Conservation (phyloP, 2,113 vertebrate genomes). For the Aptenodytes forsteri region DNA sequence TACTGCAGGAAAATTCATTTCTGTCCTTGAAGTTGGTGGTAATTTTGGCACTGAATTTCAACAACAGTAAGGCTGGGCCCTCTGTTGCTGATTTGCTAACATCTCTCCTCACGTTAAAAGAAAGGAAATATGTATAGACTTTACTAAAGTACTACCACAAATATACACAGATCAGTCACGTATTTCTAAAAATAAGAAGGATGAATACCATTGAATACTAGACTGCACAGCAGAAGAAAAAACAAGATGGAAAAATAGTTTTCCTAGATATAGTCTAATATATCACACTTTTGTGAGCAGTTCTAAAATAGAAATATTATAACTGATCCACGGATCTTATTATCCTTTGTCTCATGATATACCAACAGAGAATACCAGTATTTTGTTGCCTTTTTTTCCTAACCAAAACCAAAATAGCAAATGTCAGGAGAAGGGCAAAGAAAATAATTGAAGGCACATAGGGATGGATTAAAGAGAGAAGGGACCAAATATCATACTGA, state of each 20-base stretch:
- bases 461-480: not conserved
- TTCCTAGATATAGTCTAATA: not conserved
- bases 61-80: not conserved
- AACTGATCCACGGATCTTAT: not conserved
- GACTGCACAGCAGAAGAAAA: not conserved
- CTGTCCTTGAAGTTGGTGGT: not conserved
- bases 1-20: slow-evolving; percentile 25
- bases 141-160: slow-evolving; percentile 14
- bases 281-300: not conserved
- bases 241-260: not conserved
- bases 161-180: not conserved
- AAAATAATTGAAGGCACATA: not conserved
- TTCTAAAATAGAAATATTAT: slow-evolving; percentile 6
- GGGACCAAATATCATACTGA: not conserved
- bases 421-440: slow-evolving; percentile 38
- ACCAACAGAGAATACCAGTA: not conserved
- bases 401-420: slow-evolving; percentile 25
- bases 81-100: slow-evolving; percentile 39
- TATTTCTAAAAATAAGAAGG: slow-evolving; percentile 9
- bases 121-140: not conserved
- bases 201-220: not conserved
- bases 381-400: slow-evolving; percentile 6
- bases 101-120: slow-evolving; percentile 3
- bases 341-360: not conserved
- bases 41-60: slow-evolving; percentile 43